Evolutionary conservation across 1,140 invertebrate genomes (phyloP), one percentile per base, ranked within the genome.

Genomic region (Leguminivora glycinivorella): DNA sequence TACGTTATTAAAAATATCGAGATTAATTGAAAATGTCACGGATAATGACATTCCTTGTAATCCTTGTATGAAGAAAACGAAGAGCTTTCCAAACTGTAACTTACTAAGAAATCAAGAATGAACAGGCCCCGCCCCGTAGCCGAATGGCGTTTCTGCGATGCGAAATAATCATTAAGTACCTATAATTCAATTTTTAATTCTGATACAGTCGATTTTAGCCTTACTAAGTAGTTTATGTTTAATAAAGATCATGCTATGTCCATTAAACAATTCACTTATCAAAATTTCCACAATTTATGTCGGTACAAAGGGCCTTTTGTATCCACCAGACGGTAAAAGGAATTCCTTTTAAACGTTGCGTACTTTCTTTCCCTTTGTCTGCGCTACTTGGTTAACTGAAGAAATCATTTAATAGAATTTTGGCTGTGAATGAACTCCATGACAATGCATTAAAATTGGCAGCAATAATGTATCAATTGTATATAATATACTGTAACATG

Each of bases 261-360:
- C n/a, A 34, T 63, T 31, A 63, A 63, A 63, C 25, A 63, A 63
- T 63, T 63, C 58, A 17, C 58, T 31, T 31, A 63, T 63, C 58
- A 63, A 63, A 31, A 29, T 63, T 63, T 31, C 26, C 26, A 63
- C 26, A 63, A 63, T 31, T 63, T 31, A 31, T 31, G 58, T 34
- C 29, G 1, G 58, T 63, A 63, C 26, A 63, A 63, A 34, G 58
- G 26, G 10, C 19, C 58, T 29, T 29, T 63, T 63, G 10, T 31
- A 63, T 17, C 58, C 58, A 26, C 6, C 58, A 63, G 26, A 9
- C 26, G 10, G 10, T 63, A 31, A 63, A 63, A 19, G 58, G 26
- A 31, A 63, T 63, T 63, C n/a, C 29, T 63, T 60, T 14, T n/a
- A 14, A 25, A 26, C 56, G 22, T 60, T 60, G n/a, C 56, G 25